Conservation (phyloP, 1,140 invertebrate species). For the Hydropsyche tenuis region DNA sequence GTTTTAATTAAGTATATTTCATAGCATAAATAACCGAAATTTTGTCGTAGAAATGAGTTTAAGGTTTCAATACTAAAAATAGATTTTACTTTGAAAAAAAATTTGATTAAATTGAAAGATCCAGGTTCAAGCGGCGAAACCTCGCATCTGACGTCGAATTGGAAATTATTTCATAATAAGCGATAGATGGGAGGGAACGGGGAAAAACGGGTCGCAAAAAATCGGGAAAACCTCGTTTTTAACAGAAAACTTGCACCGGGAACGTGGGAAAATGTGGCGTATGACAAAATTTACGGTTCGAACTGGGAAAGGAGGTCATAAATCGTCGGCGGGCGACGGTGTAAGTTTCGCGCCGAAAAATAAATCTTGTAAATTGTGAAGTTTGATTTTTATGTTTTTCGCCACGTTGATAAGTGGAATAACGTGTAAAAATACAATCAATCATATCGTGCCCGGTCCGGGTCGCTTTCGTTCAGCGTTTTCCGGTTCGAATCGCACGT, state of each 20-base stretch:
- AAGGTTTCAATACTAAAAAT: too few relatives aligned
- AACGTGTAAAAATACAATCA: slow-evolving; percentile 38
- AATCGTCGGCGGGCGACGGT: slow-evolving; percentile 24
- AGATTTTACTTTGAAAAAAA: too few relatives aligned
- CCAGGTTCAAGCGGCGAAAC: too few relatives aligned
- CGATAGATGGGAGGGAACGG: background rate
- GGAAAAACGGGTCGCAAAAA: background rate
- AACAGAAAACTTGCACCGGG: slow-evolving; percentile 22
- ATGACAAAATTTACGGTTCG: slow-evolving; percentile 36
- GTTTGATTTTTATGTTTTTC: slow-evolving; percentile 35
- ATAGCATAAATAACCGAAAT: too few relatives aligned
- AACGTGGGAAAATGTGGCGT: slow-evolving; percentile 30
- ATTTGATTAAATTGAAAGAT: too few relatives aligned
- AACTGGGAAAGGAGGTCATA: slow-evolving; percentile 35
- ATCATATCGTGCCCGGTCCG: background rate
- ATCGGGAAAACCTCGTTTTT: slow-evolving; percentile 8
- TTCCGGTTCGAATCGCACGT: slow-evolving; percentile 6
- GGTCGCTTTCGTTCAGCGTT: background rate
- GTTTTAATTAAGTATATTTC: too few relatives aligned
- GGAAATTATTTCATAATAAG: too few relatives aligned
- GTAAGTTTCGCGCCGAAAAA: slow-evolving; percentile 35
- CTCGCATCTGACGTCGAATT: too few relatives aligned
- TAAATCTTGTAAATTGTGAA: slow-evolving; percentile 39
- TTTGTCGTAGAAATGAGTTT: too few relatives aligned
- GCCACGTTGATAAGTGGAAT: slow-evolving; percentile 35